Evolutionary conservation across 1,140 invertebrate genomes (phyloP), one percentile per base, ranked within the genome.

Genomic region (Aphis gossypii): DNA sequence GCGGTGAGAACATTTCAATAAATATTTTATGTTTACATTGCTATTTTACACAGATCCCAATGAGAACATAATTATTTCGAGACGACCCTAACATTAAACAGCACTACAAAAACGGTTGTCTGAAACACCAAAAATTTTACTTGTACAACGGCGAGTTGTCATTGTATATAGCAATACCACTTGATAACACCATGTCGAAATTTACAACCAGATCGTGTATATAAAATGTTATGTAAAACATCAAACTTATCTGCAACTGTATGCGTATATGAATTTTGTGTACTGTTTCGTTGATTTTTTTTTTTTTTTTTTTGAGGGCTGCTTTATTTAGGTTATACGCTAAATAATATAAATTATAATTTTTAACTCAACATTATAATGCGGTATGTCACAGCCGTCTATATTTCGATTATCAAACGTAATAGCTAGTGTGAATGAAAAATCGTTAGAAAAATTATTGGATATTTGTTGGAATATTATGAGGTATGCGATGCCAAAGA

Each of bases 1-100:
- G 41, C 51, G 51, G 51, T 38, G 23, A 56, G 35, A 89, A 88
- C 86, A 88, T 88, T n/a, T 88, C 46, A 87, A 87, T 46, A 88
- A 48, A 51, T 21, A 21, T 88, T 88, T 88, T n/a, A n/a, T 48
- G 86, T 88, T 88, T 88, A 48, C 86, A 20, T 46, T 46, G 23
- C 84, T 86, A 35, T 35, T 88, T 88, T 51, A 88, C 51, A 35
- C 4, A 88, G 44, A 25, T 11, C 41, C 1, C 46, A 1, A 35
- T 88, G 44, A 30, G 14, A 8, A 48, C 86, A 30, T 88, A 48
- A 88, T 48, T 51, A 88, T 88, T 48, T 48, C 20, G 44, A 46
- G 14, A 86, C 38, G 21, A 86, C 44, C 60, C n/a, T 6, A n/a
- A 76, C 60, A 76, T n/a, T 76, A 76, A n/a, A 76, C 60, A 76